Evolutionary conservation across 2,113 vertebrate species (phyloP), one percentile per base, ranked within the genome.

Genomic region (Alligator sinensis): DNA sequence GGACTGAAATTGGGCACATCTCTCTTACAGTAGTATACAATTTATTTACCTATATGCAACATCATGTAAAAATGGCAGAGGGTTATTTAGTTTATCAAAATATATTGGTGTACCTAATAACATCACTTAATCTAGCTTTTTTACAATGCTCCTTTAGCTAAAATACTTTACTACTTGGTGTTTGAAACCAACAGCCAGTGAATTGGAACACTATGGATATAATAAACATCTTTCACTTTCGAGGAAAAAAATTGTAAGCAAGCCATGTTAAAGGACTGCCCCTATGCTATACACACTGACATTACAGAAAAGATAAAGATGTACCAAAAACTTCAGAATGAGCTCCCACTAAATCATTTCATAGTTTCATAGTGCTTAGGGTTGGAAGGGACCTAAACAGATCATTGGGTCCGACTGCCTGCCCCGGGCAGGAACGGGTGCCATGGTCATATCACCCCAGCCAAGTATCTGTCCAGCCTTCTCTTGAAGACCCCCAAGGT

Each of bases 51-150:
- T 96, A 88, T 4, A 38, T 75, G 15, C 66, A 80, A 18, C 84
- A 72, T 96, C 80, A 77, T 59, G 92, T 91, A 95, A 90, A 95
- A 96, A 96, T 78, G 19, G 38, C 94, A 95, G 97, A 47, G 77
- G 54, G 95, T 95, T 82, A 63, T 97, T 96, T 95, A 96, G 68
- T 70, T 96, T 94, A 95, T 92, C 95, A 97, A 84, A 96, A 91
- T 93, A 54, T 88, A 86, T 97, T 97, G 82, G 59, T 91, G 83
- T 92, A 89, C 87, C 72, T 96, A 66, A 95, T 97, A 94, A n/a
- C 96, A 95, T 60, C 77, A 87, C 86, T 97, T 96, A 79, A 91
- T 91, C 84, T 76, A 87, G 11, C 62, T 17, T 87, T 94, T 38
- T 47, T 47, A 47, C 47, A 47, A 47, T 47, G 47, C 47, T 9